phyloP scores from a whole-genome alignment of 2,888 invertebrate genomes.

The Heteromyza rotundicornis region DNA sequence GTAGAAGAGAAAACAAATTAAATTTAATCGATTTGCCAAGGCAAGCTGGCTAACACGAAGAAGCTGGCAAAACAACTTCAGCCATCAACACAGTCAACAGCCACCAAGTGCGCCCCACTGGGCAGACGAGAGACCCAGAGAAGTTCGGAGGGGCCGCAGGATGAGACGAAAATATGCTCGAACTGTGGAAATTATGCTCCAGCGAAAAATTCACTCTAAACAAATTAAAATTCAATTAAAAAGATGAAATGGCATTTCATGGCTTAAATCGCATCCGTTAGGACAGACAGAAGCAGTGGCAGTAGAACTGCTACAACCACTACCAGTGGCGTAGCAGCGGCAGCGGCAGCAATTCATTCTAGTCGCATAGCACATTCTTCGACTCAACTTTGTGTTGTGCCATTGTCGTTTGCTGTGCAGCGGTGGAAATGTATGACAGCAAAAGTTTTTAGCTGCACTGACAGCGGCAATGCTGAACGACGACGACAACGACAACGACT shows the following conservation, averaged over 20 bases:
- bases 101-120: slow-evolving; percentile 1
- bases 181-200: neutral
- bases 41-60: too few species aligned
- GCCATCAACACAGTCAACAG: slow-evolving; percentile 28
- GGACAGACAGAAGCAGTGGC: neutral
- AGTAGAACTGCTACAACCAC: neutral
- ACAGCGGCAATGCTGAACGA: neutral
- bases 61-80: too few species aligned
- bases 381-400: neutral
- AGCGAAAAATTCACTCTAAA: slow-evolving; percentile 52
- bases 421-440: slow-evolving; percentile 11
- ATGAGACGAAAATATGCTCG: neutral
- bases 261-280: slow-evolving; percentile 34
- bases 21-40: slow-evolving; percentile 52
- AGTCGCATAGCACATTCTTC: neutral
- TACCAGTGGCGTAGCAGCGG: neutral
- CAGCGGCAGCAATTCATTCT: slow-evolving; percentile 4
- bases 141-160: too few species aligned
- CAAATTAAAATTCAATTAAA: slow-evolving; percentile 61
- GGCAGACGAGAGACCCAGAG: neutral
- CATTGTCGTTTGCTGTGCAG: slow-evolving; percentile 1
- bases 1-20: slow-evolving; percentile 48
- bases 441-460: slow-evolving; percentile 4
- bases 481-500: neutral
- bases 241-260: slow-evolving; percentile 58